Conservation (phyloP, 64 coral and sea anemone species). For the Porites australiensis region DNA sequence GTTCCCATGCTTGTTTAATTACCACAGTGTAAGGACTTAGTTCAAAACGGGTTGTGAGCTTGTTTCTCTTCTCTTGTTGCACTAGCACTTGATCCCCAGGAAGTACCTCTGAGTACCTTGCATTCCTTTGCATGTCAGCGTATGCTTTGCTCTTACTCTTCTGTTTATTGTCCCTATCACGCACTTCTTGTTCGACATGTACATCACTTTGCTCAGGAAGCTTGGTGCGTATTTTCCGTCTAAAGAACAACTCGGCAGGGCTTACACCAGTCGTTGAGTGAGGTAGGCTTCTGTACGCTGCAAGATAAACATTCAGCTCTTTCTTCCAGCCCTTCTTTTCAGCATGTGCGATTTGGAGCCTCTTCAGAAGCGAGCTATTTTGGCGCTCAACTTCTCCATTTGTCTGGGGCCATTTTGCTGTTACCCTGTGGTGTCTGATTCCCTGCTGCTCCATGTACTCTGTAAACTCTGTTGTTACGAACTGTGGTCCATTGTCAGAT, state of each 20-base stretch:
- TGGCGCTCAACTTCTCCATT: slow-evolving; percentile 20
- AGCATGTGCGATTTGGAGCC: slow-evolving; percentile 29
- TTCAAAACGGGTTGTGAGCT: slow-evolving; percentile 26
- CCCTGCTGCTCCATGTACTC: slow-evolving; percentile 9
- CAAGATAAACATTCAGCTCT: slow-evolving; percentile 21
- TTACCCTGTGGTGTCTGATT: slow-evolving; percentile 13
- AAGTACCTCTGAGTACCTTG: too few species aligned
- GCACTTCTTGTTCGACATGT: too few species aligned
- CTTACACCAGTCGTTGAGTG: slow-evolving; percentile 26
- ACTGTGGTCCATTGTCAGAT: slow-evolving; percentile 31
- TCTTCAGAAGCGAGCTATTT: slow-evolving; percentile 35
- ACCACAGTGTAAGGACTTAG: background rate
- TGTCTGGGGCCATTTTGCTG: slow-evolving; percentile 17
- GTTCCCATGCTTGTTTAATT: slow-evolving; percentile 28
- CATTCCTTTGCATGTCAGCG: too few species aligned
- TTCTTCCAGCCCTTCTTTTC: slow-evolving; percentile 34
- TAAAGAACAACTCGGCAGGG: slow-evolving; percentile 36
- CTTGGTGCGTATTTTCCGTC: slow-evolving; percentile 37
- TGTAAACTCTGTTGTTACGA: background rate
- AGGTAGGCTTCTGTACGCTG: background rate
- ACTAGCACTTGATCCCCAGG: too few species aligned
- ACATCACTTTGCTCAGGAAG: slow-evolving; percentile 33
- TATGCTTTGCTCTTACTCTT: too few species aligned
- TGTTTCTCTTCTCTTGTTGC: slow-evolving; percentile 27
- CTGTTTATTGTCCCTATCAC: too few species aligned